Base-by-base conservation (phyloP, 2,113 vertebrate genomes). In the Colaptes auratus region DNA sequence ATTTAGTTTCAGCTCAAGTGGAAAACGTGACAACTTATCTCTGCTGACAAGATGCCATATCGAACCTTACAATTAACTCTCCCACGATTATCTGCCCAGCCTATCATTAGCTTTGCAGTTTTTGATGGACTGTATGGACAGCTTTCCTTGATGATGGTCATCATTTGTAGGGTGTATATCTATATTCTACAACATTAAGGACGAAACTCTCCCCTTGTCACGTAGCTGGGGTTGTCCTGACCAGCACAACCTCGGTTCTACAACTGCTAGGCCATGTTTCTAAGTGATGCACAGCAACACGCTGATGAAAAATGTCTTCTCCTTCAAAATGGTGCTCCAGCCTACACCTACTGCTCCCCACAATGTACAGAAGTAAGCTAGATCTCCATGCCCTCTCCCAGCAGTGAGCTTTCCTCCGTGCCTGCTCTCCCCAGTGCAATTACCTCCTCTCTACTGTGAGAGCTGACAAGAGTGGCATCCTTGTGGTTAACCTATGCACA, bases 21-120 rank as follows among this genome's bases (percentile, higher is more conserved):
- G 99, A 99, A 99, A 99, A 99, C 98, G 98, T 99, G 99, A 99
- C 99, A 99, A 99, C 99, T 99, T 98, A 99, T 99, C 99, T 99
- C 98, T 98, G 98, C 98, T 99, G 99, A 99, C 99, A 99, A 98
- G 98, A 99, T 97, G 98, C 98, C 98, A 97, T 98, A 98, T 98
- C 98, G 97, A 98, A 98, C 98, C 98, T 98, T 97, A 98, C 98
- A 99, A 99, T 99, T 99, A 99, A 99, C 98, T 98, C 97, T 97
- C 97, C 97, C 97, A 94, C 94, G 98, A 99, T 99, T 98, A 99
- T 98, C 98, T 98, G 98, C 98, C 98, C 98, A 97, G 97, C 97
- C 97, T 98, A 98, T 98, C 98, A 98, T 98, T 98, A 98, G 96
- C 97, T 83, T 76, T 81, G 96, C 79, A 12, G 73, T 82, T 95